Conservation (phyloP, 2,888 invertebrate genomes). For the Falcaria lacertinaria region DNA sequence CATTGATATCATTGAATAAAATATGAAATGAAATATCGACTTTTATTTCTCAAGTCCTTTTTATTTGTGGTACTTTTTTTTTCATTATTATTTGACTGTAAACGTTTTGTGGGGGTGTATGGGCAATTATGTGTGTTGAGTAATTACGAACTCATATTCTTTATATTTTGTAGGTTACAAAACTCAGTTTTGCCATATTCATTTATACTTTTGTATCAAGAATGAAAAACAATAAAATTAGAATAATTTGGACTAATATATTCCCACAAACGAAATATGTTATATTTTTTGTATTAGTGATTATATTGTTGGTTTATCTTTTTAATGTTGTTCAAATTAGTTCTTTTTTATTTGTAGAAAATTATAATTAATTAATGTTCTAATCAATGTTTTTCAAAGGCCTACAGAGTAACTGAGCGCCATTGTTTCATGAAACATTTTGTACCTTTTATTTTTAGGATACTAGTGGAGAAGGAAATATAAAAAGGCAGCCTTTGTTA, state of each 20-base stretch:
- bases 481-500: conserved; percentile 55
- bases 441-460: conserved; percentile 57
- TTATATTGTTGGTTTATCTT: conserved; percentile 37
- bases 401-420: neutral
- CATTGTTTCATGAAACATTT: conserved; percentile 20
- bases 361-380: too few species aligned
- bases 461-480: conserved; percentile 53
- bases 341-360: conserved; percentile 11
- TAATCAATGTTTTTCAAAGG: too few species aligned
- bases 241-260: conserved; percentile 57
- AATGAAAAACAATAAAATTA: conserved; percentile 4
- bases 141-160: conserved; percentile 8
- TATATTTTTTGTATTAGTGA: conserved; percentile 35
- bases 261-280: conserved; percentile 66
- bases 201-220: conserved; percentile 1
- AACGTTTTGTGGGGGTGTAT: conserved; percentile 79
- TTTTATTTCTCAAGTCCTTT: conserved; percentile 73
- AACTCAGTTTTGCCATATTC: neutral
- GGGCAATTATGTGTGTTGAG: conserved; percentile 58
- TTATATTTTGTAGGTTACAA: conserved; percentile 1
- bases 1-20: conserved; percentile 68
- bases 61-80: conserved; percentile 62
- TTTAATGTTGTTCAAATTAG: conserved; percentile 20
- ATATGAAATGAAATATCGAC: conserved; percentile 59
- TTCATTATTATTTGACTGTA: conserved; percentile 50